phyloP scores from a whole-genome alignment of 2,888 invertebrate genomes.

The Pseudococcus jackbeardsleyi region DNA sequence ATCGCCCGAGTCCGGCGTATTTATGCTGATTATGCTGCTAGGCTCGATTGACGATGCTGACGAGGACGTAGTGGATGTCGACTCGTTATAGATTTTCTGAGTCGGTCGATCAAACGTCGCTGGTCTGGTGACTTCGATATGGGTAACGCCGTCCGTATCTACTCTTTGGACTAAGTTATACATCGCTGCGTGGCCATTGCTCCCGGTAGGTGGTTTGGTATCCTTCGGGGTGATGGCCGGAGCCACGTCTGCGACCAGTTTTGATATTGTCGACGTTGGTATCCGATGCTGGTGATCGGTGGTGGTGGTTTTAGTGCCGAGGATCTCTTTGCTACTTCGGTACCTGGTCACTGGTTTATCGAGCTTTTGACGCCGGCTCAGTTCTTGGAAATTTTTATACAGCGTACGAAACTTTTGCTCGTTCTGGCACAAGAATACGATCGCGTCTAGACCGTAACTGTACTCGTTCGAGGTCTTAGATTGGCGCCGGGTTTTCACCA shows the following conservation, averaged over 20 bases:
- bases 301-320: neutral
- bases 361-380: slow-evolving; percentile 68
- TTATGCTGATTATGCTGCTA: slow-evolving; percentile 70
- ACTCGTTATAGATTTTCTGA: neutral
- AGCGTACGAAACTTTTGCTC: slow-evolving; percentile 68
- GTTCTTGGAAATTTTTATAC: slow-evolving; percentile 68
- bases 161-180: slow-evolving; percentile 72
- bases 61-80: neutral
- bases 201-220: slow-evolving; percentile 6
- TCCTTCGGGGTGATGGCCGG: neutral
- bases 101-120: slow-evolving; percentile 64
- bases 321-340: slow-evolving; percentile 67
- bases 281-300: neutral
- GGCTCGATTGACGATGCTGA: slow-evolving; percentile 25
- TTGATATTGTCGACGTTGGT: neutral
- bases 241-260: neutral
- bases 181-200: slow-evolving; percentile 61
- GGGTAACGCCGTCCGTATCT: slow-evolving; percentile 72
- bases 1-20: slow-evolving; percentile 69
- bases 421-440: slow-evolving; percentile 68
- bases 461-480: slow-evolving; percentile 59
- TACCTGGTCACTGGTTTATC: slow-evolving; percentile 66
- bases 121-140: slow-evolving; percentile 71
- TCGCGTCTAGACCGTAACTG: slow-evolving; percentile 67
- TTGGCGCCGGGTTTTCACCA: slow-evolving; percentile 67